These are phyloP conservation scores for Drosophila koepferae DNA, from an alignment of 2,888 invertebrate genomes.

Conservation along the genomic window DNA sequence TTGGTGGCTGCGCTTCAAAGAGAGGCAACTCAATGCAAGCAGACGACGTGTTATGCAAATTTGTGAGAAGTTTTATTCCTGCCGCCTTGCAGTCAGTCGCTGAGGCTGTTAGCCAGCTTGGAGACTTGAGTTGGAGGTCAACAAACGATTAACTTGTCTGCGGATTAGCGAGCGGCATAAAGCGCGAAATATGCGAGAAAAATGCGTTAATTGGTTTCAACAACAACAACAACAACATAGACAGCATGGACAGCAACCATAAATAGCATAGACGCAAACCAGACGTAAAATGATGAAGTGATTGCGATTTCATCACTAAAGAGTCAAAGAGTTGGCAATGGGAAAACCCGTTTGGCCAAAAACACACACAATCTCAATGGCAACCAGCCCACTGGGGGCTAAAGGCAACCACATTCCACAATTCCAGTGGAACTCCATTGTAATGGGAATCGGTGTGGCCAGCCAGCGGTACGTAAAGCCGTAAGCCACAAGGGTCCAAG, in stretches of 20 bases:
- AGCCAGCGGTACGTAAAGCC: constrained; percentile 9
- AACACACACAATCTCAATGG: constrained; percentile 26
- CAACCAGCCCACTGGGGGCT: constrained; percentile 39
- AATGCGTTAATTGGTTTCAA: constrained; percentile 73
- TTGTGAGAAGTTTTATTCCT: constrained; percentile 44
- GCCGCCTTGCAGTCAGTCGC: background rate
- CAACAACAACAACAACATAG: constrained; percentile 7
- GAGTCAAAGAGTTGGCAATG: background rate
- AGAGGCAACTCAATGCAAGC: constrained; percentile 27
- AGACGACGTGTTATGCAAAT: constrained; percentile 65
- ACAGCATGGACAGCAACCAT: constrained; percentile 44
- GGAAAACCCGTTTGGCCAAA: constrained; percentile 49
- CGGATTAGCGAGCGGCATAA: constrained; percentile 54
- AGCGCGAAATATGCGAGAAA: constrained; percentile 45
- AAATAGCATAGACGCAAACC: constrained; percentile 45
- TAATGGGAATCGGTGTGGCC: constrained; percentile 9
- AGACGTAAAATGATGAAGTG: constrained; percentile 46
- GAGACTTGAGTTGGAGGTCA: constrained; percentile 55
- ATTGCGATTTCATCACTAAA: constrained; percentile 46
- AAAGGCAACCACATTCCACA: constrained; percentile 55
- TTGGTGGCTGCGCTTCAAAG: constrained; percentile 32
- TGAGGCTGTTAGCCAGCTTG: constrained; percentile 5
- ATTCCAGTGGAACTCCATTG: constrained; percentile 19
- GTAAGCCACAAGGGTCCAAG: constrained; percentile 26
- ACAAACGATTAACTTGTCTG: constrained; percentile 78